Evolutionary conservation across 2,113 vertebrate genomes (phyloP).

Genomic region (Atlantisia rogersi): DNA sequence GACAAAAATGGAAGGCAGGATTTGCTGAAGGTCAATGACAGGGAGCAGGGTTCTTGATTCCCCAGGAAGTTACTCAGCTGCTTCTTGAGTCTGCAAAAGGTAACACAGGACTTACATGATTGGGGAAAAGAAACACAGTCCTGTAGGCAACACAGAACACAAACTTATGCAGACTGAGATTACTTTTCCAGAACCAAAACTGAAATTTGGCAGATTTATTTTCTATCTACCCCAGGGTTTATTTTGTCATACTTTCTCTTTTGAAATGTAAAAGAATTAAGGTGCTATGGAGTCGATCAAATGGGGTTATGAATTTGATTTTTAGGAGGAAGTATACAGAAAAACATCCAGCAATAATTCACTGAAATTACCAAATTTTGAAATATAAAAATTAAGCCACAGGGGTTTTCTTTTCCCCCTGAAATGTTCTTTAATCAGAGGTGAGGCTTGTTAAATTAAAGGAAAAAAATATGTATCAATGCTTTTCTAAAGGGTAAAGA

Average conservation of each 20-base stretch:
- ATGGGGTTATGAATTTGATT: not conserved
- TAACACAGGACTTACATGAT: not conserved
- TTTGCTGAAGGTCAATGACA: not conserved
- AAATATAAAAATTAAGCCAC: not conserved
- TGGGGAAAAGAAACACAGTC: not conserved
- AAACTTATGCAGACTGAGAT: not conserved
- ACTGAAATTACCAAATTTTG: not conserved
- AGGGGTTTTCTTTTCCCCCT: rapidly evolving
- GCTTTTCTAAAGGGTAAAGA: constrained; percentile 34
- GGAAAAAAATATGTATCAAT: not conserved
- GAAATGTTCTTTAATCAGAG: not conserved
- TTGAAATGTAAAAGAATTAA: not conserved
- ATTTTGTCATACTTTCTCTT: not conserved
- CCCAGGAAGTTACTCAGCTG: not conserved
- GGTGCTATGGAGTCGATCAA: not conserved
- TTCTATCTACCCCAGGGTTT: not conserved
- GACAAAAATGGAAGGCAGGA: not conserved
- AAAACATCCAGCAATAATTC: not conserved
- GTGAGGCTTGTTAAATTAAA: not conserved
- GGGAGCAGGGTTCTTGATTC: not conserved
- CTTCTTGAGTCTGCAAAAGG: not conserved
- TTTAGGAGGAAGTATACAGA: not conserved
- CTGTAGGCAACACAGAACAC: not conserved
- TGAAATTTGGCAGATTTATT: not conserved
- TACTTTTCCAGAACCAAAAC: not conserved